Percentiles rank a stretch among this genome's conserved stretches.
phyloP scores from a whole-genome alignment of 53 echinoderm and acorn worm species.

The Temnopleurus reevesii region DNA sequence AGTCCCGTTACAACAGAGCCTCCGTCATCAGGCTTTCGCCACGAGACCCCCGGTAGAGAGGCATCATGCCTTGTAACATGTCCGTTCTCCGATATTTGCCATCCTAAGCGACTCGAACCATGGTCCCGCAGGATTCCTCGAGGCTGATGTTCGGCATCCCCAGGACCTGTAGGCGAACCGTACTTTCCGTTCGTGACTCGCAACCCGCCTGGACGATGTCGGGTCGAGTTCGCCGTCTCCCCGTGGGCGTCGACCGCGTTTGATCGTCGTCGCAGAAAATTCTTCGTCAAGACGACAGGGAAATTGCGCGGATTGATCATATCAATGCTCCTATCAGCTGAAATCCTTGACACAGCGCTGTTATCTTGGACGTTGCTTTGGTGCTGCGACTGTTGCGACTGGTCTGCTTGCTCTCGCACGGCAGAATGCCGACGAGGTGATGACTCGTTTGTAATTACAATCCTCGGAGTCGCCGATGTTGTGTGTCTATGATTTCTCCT shows the following conservation, averaged over 20 bases:
- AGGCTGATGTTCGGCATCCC: not conserved
- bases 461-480: slow-evolving; percentile 12
- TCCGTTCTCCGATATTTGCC: not conserved
- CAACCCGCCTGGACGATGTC: not conserved
- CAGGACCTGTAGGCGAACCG: slow-evolving; percentile 19
- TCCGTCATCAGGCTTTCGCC: not conserved
- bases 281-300: slow-evolving; percentile 39
- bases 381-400: not conserved
- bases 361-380: not conserved
- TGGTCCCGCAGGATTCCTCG: not conserved
- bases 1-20: not conserved
- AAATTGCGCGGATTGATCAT: slow-evolving; percentile 38
- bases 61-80: not conserved
- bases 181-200: slow-evolving; percentile 30
- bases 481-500: not conserved
- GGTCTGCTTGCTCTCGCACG: too few relatives aligned
- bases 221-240: not conserved
- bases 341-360: not conserved
- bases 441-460: not conserved
- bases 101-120: not conserved
- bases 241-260: not conserved
- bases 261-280: slow-evolving; percentile 29
- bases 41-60: not conserved
- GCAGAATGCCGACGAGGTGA: slow-evolving; percentile 12
- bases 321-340: slow-evolving; percentile 34